These are phyloP conservation scores for Pelodiscus sinensis DNA, from an alignment of 2,113 vertebrate species.

Conservation along the genomic window DNA sequence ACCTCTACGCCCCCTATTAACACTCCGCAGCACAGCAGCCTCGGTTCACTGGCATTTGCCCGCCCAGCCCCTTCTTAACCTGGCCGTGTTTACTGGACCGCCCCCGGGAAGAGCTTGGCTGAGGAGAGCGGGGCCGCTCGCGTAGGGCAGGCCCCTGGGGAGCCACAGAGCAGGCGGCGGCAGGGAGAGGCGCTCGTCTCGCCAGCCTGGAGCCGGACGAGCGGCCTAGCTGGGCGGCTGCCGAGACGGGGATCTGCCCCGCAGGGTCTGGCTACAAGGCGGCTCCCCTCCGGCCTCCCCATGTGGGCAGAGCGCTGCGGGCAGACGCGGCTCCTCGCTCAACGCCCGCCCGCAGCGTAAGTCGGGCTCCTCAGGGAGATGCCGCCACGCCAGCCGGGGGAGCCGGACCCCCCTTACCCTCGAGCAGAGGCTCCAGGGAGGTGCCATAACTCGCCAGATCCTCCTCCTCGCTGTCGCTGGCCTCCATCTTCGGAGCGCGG, in stretches of 20 bases:
- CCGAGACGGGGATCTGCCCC: not conserved
- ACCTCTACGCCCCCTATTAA: no score
- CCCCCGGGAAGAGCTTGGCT: no score
- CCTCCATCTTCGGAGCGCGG: constrained; percentile 80
- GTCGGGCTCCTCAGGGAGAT: no score
- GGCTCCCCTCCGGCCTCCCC: not conserved
- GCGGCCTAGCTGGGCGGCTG: no score
- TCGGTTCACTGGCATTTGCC: no score
- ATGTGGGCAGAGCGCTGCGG: not conserved
- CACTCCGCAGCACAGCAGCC: not conserved
- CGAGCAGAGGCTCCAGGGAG: constrained; percentile 85
- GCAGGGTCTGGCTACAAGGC: not conserved
- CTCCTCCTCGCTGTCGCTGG: constrained; percentile 81
- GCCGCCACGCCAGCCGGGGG: no score
- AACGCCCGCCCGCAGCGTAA: not conserved
- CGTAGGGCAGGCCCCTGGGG: no score
- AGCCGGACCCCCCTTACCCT: constrained; percentile 76
- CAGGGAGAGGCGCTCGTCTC: fast-evolving
- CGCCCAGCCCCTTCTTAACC: no score
- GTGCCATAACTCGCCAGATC: constrained; percentile 86
- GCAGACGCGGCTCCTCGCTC: not conserved
- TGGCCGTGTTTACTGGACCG: no score
- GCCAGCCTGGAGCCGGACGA: no score
- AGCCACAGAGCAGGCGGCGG: fast-evolving
- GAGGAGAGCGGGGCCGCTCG: not conserved